Evolutionary conservation across 2,888 invertebrate species (phyloP), one percentile per base, ranked within the genome.

Genomic region (Xylota sylvarum): DNA sequence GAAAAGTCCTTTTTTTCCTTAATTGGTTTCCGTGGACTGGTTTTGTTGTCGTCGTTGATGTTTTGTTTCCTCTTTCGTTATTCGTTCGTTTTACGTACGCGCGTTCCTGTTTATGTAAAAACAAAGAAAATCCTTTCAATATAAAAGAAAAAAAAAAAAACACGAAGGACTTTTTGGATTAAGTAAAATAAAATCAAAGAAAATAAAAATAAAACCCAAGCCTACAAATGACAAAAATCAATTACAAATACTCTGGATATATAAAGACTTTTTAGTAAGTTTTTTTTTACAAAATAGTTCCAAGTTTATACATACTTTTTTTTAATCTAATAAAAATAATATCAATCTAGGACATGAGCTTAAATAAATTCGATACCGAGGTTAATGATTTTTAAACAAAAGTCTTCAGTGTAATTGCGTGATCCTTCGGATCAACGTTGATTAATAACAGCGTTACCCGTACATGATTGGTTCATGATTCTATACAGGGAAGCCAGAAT

Each of bases 1-100:
- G 76, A 43, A 40, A 27, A 72, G 65, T 72, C 62, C 81, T 70
- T 50, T 83, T 65, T 52, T 72, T 76, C 81, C 70, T 81, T 77
- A 67, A 46, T 76, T 56, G 43, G 62, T 70, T 43, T 76, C 48
- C 78, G 65, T 27, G 73, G 37, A 56, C 19, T 74, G 35, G 48
- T 65, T 60, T 81, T 17, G 58, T 43, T 72, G 30, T 69, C 19
- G 19, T 72, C 30, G 50, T 62, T 62, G 43, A 10, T 32, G 37
- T 76, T 14, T 37, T 43, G 32, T 76, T 78, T 74, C 7, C 17
- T n/a, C n/a, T n/a, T 46, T 32, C 23, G 23, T 50, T n/a, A n/a
- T 62, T 74, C 12, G 12, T 37, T 35, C 46, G 30, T 43, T 65
- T 60, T 77, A 56, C 23, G 84, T 84, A 76, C 55, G 62, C 64